Base-by-base conservation (phyloP, 1,140 invertebrate species). In the Diorhabda elongata region DNA sequence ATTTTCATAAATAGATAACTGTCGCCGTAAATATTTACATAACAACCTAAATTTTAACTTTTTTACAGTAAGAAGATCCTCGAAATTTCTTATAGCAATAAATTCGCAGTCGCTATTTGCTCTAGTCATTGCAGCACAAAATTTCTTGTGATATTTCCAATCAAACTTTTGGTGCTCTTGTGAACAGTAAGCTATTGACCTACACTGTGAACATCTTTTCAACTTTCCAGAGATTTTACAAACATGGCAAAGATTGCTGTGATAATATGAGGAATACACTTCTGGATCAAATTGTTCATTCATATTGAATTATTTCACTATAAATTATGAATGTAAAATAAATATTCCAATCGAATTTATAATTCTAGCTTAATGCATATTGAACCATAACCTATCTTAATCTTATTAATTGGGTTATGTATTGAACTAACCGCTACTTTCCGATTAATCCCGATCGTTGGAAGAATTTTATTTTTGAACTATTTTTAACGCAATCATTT, bases 91-190 rank as follows among this genome's bases (percentile, higher is more conserved):
- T 5, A 67, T 44, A n/a, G 43, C 45, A 4, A 68, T 61, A 26
- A 67, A 61, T 11, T 61, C 66, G n/a, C 67, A 52, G 68, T 61
- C 26, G 44, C 45, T 44, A 64, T 64, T 47, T 44, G 63, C 11
- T 43, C 62, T 59, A 4, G 64, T 81, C 78, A 85, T 88, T 5
- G 85, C 80, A 56, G 82, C 82, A 73, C 90, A 92, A 2, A 79
- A 52, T 3, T 75, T 75, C 69, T 87, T 90, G 73, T 92, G 90
- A 4, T 79, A 75, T 45, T 84, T 83, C 90, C 90, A 92, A 70
- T 91, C 86, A 44, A 78, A 73, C 58, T 84, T 84, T 75, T 92
- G 91, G 74, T 92, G 91, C 26, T 89, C 85, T 62, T 83, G 85
- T 42, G 74, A 76, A 69, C 84, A 85, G 74, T 92, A 92, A 64